Evolutionary conservation across 2,797 vertebrate genomes (phyloP).

Genomic region (Tachyglossus aculeatus): DNA sequence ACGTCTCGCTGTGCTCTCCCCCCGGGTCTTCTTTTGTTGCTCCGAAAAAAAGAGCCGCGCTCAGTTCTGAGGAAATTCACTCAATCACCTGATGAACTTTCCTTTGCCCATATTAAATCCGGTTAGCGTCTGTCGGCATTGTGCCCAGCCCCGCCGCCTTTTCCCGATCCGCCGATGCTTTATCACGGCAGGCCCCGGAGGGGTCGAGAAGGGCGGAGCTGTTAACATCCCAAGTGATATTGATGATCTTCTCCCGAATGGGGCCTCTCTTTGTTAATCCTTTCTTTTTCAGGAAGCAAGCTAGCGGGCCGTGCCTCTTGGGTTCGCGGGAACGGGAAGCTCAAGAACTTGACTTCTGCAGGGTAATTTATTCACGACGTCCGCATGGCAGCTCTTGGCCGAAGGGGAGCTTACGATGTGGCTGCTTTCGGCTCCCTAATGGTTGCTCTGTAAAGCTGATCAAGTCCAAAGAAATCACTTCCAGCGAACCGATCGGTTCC

Average conservation of each 20-base stretch:
- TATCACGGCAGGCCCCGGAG: constrained; percentile 1
- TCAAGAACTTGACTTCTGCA: neutral
- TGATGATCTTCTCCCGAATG: constrained; percentile 2
- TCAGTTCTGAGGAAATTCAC: constrained; percentile 39
- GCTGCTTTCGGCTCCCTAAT: too few species aligned
- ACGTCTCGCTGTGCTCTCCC: constrained; percentile 22
- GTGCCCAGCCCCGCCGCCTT: constrained; percentile 4
- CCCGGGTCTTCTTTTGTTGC: constrained; percentile 34
- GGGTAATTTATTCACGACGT: neutral
- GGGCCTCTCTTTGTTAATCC: constrained; percentile 9
- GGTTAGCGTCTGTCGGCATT: constrained; percentile 2
- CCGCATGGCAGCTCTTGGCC: too few species aligned
- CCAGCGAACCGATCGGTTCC: too few species aligned
- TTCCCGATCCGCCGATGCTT: constrained; percentile 9
- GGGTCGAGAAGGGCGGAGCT: neutral
- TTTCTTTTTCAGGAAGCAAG: neutral
- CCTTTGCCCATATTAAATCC: constrained; percentile 9
- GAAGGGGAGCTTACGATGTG: too few species aligned
- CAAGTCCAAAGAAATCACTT: too few species aligned
- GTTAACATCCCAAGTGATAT: neutral
- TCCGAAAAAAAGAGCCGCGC: constrained; percentile 27
- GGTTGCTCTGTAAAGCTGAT: too few species aligned
- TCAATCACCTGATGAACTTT: constrained; percentile 4
- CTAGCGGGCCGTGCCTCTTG: neutral
- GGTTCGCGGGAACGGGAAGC: neutral